Evolutionary conservation across 2,113 vertebrate genomes (phyloP), one percentile per base, ranked within the genome.

Genomic region (Oryzias curvinotus): DNA sequence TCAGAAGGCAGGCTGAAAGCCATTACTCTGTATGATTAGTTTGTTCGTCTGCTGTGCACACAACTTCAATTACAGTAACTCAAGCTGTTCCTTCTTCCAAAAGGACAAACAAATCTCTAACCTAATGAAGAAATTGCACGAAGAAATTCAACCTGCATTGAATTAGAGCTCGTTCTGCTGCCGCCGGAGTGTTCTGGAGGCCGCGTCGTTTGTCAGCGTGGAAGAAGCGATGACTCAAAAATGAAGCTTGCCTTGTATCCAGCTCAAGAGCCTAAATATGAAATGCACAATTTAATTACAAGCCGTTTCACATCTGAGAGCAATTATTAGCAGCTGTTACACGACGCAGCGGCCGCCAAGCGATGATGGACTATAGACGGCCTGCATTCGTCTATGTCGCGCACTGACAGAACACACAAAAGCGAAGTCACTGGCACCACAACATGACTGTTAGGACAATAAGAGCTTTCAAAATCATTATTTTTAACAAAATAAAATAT

Each of bases 91-190:
- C 36, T 36, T 12, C 53, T 71, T 78, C 64, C 67, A 63, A 41
- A 71, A 73, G 76, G 75, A 79, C 80, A 85, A 88, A 86, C 84
- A 83, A 80, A 77, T 65, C 67, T 57, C 68, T 60, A 52, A 62
- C 75, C 65, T 84, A 88, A 86, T 77, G 77, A 86, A 82, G 60
- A 78, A 65, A 70, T 71, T 69, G 66, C 78, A 48, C 67, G 74
- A 84, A 68, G 81, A 84, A 80, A 77, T 84, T 85, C 77, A 74
- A 73, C 65, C 65, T 51, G 77, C 81, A 85, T 78, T 80, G 80
- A 83, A 86, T 86, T 81, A 81, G 84, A 62, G 26, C 70, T 43
- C 5, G 60, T 48, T 77, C 68, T 64, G 74, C 74, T 60, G 71
- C 56, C 13, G 76, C 63, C 80, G 57, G 75, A 75, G 68, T 5